Evolutionary conservation across 1,140 invertebrate genomes (phyloP), one percentile per base, ranked within the genome.

Genomic region (Ips nitidus): DNA sequence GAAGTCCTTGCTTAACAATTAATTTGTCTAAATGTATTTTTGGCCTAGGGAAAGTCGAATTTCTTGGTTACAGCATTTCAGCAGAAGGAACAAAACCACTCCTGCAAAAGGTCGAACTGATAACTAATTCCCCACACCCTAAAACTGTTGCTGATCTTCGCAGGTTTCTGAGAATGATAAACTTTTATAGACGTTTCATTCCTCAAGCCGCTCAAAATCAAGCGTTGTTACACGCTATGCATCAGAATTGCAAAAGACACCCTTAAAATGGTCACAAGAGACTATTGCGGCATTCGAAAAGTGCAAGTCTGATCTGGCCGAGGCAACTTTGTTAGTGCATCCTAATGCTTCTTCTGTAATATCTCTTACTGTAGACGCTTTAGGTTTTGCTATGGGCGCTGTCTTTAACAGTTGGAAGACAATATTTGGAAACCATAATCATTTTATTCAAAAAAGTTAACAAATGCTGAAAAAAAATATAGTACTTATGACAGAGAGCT

Each of bases 401-500:
- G 52, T 55, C 4, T 55, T 4, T 4, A 37, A 55, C 43, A 47
- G 43, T 4, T 4, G 43, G 43, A 4, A 47, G 8, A 47, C 4
- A 8, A 8, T 8, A 47, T 47, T 4, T 47, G 43, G 43, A 47
- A 8, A 47, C 43, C 43, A 4, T 8, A 4, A 4, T 4, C 4
- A 8, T 47, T 47, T 47, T 47, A 4, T 47, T 47, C 43, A 47
- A 4, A 8, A 4, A 47, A 47, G 43, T 8, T 47, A 4, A 4
- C 43, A 47, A 8, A 4, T 4, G 43, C 43, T 47, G 4, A 47
- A 47, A 4, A 4, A 4, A 47, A 47, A 47, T 47, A 47, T 47
- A 47, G 43, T 47, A 47, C 43, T 47, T 47, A 47, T 36, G 39
- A 52, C 55, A 45, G 60, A 80, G 75, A 2, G 47, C 43, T 47